Conservation (phyloP, 2,888 invertebrate genomes). For the Serrognathus titanus region DNA sequence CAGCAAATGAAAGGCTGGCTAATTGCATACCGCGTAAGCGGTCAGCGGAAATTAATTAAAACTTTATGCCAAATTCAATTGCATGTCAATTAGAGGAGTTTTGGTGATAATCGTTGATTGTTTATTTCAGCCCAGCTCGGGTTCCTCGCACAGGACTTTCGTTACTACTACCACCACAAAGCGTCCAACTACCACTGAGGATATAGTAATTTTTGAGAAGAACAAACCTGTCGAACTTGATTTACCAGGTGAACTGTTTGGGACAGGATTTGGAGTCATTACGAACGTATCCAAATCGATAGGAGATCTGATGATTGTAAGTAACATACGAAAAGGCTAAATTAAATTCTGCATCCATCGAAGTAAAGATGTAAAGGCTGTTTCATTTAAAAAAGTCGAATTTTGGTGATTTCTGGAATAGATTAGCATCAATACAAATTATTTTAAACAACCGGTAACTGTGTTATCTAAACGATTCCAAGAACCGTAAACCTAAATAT, state of each 20-base stretch:
- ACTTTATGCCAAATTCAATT: background rate
- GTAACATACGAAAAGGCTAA: no score
- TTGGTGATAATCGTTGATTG: background rate
- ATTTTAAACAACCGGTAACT: no score
- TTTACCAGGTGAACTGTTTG: constrained; percentile 63
- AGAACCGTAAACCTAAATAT: no score
- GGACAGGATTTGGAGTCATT: constrained; percentile 64
- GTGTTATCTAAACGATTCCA: no score
- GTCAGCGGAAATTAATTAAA: no score
- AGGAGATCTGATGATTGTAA: constrained; percentile 66
- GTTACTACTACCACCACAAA: constrained; percentile 33
- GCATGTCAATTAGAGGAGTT: background rate
- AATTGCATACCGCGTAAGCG: no score
- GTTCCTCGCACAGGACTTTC: constrained; percentile 23
- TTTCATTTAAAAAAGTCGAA: no score
- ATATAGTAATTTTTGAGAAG: constrained; percentile 62
- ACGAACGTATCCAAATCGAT: constrained; percentile 64
- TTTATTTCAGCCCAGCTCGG: constrained; percentile 27
- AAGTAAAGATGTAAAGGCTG: no score
- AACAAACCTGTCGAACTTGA: constrained; percentile 64
- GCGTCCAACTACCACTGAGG: constrained; percentile 52
- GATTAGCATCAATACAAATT: no score
- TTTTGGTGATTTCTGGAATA: no score
- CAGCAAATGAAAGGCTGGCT: no score
- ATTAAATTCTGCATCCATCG: no score